phyloP scores from a whole-genome alignment of 2,888 invertebrate genomes.

The Criorhina ranunculi region DNA sequence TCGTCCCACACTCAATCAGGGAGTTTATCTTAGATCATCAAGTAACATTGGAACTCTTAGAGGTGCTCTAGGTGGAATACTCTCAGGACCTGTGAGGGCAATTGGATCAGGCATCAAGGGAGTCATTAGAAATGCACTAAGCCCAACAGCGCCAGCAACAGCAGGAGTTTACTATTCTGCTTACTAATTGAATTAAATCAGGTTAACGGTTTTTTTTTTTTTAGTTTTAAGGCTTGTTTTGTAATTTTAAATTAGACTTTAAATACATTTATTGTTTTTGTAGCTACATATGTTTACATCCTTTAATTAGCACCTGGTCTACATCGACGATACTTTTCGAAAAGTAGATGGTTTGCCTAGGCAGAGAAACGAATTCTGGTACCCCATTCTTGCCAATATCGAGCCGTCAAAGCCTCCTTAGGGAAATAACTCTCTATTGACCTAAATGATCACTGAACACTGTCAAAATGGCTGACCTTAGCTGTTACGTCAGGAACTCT shows the following conservation, averaged over 20 bases:
- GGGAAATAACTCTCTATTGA: no score
- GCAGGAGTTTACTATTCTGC: not conserved
- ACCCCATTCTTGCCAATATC: no score
- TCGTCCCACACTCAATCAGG: conserved; percentile 2
- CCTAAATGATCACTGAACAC: no score
- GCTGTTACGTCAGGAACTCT: no score
- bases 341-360: no score
- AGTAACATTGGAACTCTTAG: not conserved
- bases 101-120: conserved; percentile 9
- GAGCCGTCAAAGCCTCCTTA: no score
- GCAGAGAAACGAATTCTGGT: no score
- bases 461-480: no score
- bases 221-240: not conserved
- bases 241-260: not conserved
- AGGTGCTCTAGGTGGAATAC: not conserved
- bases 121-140: not conserved
- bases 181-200: conserved; percentile 4
- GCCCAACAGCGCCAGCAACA: not conserved
- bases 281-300: no score
- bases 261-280: not conserved
- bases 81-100: not conserved
- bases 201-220: conserved; percentile 1
- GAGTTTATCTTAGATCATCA: not conserved
- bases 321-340: no score
- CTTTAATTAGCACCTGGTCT: no score